Base-by-base conservation (phyloP, 2,888 invertebrate species). In the Catocala nupta region DNA sequence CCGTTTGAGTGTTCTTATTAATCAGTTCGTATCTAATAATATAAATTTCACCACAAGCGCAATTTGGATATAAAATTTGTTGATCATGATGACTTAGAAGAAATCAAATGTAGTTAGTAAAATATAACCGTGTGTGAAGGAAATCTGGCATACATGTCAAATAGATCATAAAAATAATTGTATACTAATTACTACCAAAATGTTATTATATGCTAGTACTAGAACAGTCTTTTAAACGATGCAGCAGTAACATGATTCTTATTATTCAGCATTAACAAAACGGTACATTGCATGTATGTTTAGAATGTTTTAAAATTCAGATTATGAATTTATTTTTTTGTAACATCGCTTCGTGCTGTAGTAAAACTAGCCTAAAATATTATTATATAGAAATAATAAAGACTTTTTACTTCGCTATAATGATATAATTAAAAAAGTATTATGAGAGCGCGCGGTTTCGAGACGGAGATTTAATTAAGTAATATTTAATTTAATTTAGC, bases 151-250 rank as follows among this genome's bases (percentile, higher is more conserved):
- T 55, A 62, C 51, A 62, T 66, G 53, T 45, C 57, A 64, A 69
- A 65, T 43, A 69, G 63, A 61, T 63, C 59, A 65, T 63, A 65
- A 63, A 59, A 57, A 59, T 62, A 66, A 66, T 63, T 54, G 53
- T n/a, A 13, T 25, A 43, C 42, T 56, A 33, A 59, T 53, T 52
- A 39, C 13, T 55, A 55, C 11, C 10, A 13, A 34, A 54, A 54
- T 43, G n/a, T 43, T 57, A 6, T 25, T 1, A 47, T 47, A 13
- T 57, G n/a, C 16, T 44, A 5, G 8, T n/a, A 13, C 49, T 33
- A 8, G 36, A 49, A 44, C 54, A 55, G 25, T 61, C 55, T 51
- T 25, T 55, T 43, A 45, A 61, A 61, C 49, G 53, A 53, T 33
- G 52, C 59, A 48, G 48, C 60, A 49, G 44, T 48, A 50, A 55